phyloP scores from a whole-genome alignment of 2,888 invertebrate genomes.

The Metallyticus violacea region DNA sequence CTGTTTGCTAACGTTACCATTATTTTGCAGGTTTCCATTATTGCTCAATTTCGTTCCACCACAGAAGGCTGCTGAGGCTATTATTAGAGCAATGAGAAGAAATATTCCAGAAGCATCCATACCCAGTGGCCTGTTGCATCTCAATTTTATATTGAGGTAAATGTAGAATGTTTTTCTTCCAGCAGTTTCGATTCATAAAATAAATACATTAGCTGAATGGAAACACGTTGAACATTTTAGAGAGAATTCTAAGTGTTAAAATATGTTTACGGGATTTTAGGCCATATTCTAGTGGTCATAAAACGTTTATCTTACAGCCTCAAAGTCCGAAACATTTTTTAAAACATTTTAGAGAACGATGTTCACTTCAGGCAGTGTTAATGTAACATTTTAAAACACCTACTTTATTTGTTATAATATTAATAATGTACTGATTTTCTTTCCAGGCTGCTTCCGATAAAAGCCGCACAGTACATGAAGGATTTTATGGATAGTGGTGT shows the following conservation, averaged over 20 bases:
- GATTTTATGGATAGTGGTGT: conserved; percentile 67
- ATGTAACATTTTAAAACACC: no score
- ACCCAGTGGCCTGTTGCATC: conserved; percentile 56
- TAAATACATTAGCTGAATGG: not conserved
- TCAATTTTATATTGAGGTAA: conserved; percentile 52
- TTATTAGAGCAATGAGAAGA: conserved; percentile 65
- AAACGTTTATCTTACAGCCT: no score
- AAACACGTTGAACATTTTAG: no score
- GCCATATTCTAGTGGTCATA: no score
- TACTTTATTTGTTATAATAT: no score
- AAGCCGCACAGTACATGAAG: conserved; percentile 52
- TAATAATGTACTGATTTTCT: no score
- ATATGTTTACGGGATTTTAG: no score
- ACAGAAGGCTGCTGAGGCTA: conserved; percentile 60
- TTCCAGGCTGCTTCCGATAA: conserved; percentile 56
- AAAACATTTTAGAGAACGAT: no score
- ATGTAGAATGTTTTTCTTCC: not conserved
- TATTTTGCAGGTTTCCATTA: conserved; percentile 53
- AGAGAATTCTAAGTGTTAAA: no score
- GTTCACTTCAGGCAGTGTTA: no score
- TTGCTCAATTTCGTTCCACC: conserved; percentile 63
- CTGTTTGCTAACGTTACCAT: not conserved
- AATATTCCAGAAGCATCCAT: conserved; percentile 61
- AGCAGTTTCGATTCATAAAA: not conserved
- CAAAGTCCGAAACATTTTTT: no score